Evolutionary conservation across 2,888 invertebrate species (phyloP), one percentile per base, ranked within the genome.

Genomic region (Cepaea hortensis): DNA sequence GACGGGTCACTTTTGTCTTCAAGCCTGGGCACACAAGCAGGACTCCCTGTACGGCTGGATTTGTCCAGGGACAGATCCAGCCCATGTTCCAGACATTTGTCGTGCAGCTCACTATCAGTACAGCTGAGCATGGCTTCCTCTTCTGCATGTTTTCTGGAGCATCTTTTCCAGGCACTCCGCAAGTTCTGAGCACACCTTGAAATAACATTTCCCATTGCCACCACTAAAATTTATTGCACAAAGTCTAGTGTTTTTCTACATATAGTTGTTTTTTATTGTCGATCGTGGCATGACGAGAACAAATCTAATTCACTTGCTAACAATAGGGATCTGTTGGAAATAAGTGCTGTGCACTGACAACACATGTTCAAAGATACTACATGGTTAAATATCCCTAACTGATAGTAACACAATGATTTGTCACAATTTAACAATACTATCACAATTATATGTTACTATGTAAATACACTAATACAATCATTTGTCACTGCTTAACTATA

Each of bases 131-230:
- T 87, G 9, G 85, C 77, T 79, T 88, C 88, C n/a, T 88, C 85
- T 18, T 87, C 87, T 7, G 81, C 61, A 20, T 77, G 87, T 20
- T 81, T 85, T 20, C 76, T 80, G 20, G 87, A 72, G 46, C 88
- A 88, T 11, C 50, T 75, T 81, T 61, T 65, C 72, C 77, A 80
- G 9, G 65, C 72, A n/a, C 84, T 75, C 6, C 87, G 83, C n/a
- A 85, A 70, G 46, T 85, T 79, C 61, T 87, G 86, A n/a, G 84
- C 82, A 73, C 87, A 88, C 72, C 87, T 79, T 9, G 88, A 88
- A n/a, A 84, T 55, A 5, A 80, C 55, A 72, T 88, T 88, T 15
- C 88, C 88, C 88, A 88, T 88, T 20, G 11, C 18, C 23, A 23
- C 6, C 68, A 68, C 68, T 15, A 68, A 9, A 5, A 9, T 20